Evolutionary conservation across 1,140 invertebrate species (phyloP).

Genomic region (Bombus pascuorum): DNA sequence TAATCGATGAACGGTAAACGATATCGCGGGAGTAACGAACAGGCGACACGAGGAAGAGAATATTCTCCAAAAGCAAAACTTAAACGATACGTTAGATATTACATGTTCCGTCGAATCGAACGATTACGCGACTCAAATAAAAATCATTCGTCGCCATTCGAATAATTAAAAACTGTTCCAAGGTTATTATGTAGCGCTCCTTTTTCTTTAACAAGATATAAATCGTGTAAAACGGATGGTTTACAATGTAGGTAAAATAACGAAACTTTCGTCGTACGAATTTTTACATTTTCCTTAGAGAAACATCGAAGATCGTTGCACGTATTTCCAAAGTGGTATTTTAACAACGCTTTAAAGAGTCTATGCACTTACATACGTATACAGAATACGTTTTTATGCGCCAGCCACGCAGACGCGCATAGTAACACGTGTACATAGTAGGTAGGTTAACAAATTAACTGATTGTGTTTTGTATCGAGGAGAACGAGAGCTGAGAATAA

Average conservation of each 20-base stretch:
- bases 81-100: no score
- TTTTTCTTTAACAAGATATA: no score
- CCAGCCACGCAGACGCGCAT: slow-evolving; percentile 79
- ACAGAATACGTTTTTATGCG: slow-evolving; percentile 64
- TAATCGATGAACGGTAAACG: slow-evolving; percentile 1
- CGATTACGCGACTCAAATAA: no score
- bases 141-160: no score
- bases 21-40: neutral
- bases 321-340: slow-evolving; percentile 30
- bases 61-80: neutral
- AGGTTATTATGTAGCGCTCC: no score
- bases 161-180: no score
- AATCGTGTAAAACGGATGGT: no score
- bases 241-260: no score
- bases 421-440: slow-evolving; percentile 81
- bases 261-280: no score
- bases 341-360: slow-evolving; percentile 36
- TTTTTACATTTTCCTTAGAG: neutral
- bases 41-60: neutral
- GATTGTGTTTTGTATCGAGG: slow-evolving; percentile 81
- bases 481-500: slow-evolving; percentile 66
- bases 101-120: no score
- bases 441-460: slow-evolving; percentile 82
- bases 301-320: slow-evolving; percentile 35
- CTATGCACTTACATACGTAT: slow-evolving; percentile 71